Evolutionary conservation across 2,113 vertebrate genomes (phyloP), one percentile per base, ranked within the genome.

Genomic region (Pycnonotus jocosus): DNA sequence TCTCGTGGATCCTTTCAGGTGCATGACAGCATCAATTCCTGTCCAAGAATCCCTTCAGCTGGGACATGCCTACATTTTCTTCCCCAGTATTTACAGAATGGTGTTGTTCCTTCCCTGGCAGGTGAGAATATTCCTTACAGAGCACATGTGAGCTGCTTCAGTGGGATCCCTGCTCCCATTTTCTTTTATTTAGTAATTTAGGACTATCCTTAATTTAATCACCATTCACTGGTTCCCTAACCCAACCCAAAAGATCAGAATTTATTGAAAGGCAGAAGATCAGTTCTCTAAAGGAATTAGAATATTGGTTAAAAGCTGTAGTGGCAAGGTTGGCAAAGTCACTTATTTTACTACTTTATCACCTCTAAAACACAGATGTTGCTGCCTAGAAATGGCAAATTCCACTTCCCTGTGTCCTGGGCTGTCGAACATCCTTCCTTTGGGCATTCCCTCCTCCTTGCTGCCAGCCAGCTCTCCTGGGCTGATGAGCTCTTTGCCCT

Each of bases 401-500:
- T n/a, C 13, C 70, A 3, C 21, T 22, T 31, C 10, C 40, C 51
- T 1, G 7, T 5, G 31, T 8, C 2, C 24, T 17, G n/a, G 9
- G 16, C 74, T 45, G 42, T 5, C 0, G 3, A 7, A 4, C 54
- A 24, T 9, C 68, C 60, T n/a, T 45, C 45, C 81, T n/a, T 3
- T 1, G 1, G n/a, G 61, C 27, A 24, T n/a, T 37, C 20, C 9
- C 54, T 38, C 16, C 0, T 9, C 16, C 37, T 8, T 28, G 31
- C 25, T 19, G 15, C 51, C 77, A 40, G 57, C 7, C 2, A 0
- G 0, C 7, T 12, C 33, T 33, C 8, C 48, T 2, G 38, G 33
- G 56, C 51, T 57, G 0, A 10, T 0, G 7, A 8, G 24, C 4
- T 35, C 50, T 12, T 6, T 4, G 2, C 53, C 68, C 2, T 0